Percentiles rank a stretch among this genome's conserved stretches.
phyloP scores from a whole-genome alignment of 2,888 invertebrate genomes.

The Limenitis camilla region DNA sequence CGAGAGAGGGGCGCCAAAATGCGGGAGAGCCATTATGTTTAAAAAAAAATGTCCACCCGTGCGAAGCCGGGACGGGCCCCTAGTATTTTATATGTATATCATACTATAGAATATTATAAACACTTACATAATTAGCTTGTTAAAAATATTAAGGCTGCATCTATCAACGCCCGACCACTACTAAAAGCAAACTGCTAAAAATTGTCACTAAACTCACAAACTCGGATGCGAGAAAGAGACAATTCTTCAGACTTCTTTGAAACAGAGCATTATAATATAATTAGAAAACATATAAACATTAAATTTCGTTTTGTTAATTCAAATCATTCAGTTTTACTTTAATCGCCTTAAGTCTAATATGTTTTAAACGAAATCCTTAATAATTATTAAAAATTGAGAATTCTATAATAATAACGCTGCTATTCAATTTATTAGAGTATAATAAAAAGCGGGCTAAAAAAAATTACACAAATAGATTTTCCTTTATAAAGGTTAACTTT shows the following conservation, averaged over 20 bases:
- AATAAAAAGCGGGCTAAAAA: constrained; percentile 2
- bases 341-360: too few species aligned
- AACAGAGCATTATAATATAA: background rate
- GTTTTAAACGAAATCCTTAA: too few species aligned
- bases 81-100: too few species aligned
- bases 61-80: too few species aligned
- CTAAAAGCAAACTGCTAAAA: constrained; percentile 10
- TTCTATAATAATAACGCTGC: background rate
- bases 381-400: too few species aligned
- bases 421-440: background rate
- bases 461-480: constrained; percentile 16
- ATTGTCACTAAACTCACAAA: background rate
- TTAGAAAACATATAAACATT: background rate
- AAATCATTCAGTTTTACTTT: too few species aligned
- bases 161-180: constrained; percentile 4
- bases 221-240: background rate
- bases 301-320: too few species aligned
- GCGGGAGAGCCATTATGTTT: too few species aligned
- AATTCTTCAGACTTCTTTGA: too few species aligned
- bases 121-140: background rate
- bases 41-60: too few species aligned
- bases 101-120: too few species aligned
- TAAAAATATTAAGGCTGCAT: background rate
- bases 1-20: too few species aligned
- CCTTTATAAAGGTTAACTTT: constrained; percentile 5